Conservation (phyloP, 2,797 vertebrate genomes). For the Sebastes diaconus region DNA sequence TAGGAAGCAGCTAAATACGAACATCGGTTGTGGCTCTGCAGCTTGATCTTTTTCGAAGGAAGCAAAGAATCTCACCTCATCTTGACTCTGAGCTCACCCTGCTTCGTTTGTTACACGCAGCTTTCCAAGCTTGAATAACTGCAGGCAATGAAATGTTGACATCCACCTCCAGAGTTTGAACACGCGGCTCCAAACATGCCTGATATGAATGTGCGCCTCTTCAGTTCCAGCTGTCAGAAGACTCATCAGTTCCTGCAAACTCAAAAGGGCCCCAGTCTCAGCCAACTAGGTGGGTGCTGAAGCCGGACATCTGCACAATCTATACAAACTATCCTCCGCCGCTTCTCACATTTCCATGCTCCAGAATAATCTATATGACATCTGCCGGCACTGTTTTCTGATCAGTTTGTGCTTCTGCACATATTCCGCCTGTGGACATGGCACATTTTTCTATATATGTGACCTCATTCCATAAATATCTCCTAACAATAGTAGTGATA, state of each 20-base stretch:
- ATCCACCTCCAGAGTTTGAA: conserved; percentile 44
- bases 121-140: conserved; percentile 15
- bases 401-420: not conserved
- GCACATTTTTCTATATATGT: not conserved
- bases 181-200: not conserved
- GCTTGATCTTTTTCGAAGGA: not conserved
- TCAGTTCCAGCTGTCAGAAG: not conserved
- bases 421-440: not conserved
- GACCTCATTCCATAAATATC: not conserved
- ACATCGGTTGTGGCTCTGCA: not conserved
- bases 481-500: not conserved
- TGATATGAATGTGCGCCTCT: not conserved
- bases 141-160: conserved; percentile 18
- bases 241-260: not conserved
- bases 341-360: not conserved
- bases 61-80: not conserved
- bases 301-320: conserved; percentile 4
- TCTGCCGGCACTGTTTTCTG: not conserved
- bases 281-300: conserved; percentile 11
- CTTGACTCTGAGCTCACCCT: not conserved
- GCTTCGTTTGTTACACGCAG: not conserved
- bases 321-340: not conserved
- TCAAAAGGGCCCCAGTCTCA: not conserved
- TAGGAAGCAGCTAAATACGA: not conserved
- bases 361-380: not conserved